A percentile compares a stretch with the other conserved stretches of the same genome.
phyloP scores from a whole-genome alignment of 1,140 invertebrate genomes.

The Apis dorsata region DNA sequence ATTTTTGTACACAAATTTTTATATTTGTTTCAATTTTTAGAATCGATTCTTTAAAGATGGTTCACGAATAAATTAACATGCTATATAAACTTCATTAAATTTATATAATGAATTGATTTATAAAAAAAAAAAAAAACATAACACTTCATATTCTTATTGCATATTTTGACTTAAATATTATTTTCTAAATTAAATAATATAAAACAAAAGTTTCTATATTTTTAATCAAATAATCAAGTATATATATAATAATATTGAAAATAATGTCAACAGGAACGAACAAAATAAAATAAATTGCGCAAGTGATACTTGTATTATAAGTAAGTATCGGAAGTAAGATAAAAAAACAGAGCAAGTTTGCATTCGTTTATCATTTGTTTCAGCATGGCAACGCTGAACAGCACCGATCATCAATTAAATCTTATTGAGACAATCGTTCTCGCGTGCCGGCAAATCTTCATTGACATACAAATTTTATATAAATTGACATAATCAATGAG shows the following conservation, averaged over 20 bases:
- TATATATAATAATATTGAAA: not conserved
- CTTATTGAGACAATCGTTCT: slow-evolving; percentile 45
- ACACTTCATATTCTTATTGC: too few relatives aligned
- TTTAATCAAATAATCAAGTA: too few relatives aligned
- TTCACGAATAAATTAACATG: too few relatives aligned
- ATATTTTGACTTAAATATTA: too few relatives aligned
- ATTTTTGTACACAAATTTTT: too few relatives aligned
- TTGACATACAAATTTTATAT: slow-evolving; percentile 44
- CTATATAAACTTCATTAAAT: too few relatives aligned
- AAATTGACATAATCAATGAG: not conserved
- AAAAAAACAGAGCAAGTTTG: slow-evolving; percentile 18
- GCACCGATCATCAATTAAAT: slow-evolving; percentile 28
- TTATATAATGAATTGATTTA: too few relatives aligned
- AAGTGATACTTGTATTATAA: not conserved
- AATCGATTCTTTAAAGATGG: too few relatives aligned
- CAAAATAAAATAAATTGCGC: not conserved
- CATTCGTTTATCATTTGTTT: slow-evolving; percentile 16
- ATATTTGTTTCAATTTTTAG: too few relatives aligned
- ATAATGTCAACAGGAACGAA: not conserved
- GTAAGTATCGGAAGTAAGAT: not conserved
- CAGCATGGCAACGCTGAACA: slow-evolving; percentile 4
- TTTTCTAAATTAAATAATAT: too few relatives aligned
- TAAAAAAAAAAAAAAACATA: too few relatives aligned
- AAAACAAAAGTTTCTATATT: too few relatives aligned
- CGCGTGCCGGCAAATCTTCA: slow-evolving; percentile 46